Base-by-base conservation (phyloP, 2,888 invertebrate genomes). In the Lydus trimaculatus region DNA sequence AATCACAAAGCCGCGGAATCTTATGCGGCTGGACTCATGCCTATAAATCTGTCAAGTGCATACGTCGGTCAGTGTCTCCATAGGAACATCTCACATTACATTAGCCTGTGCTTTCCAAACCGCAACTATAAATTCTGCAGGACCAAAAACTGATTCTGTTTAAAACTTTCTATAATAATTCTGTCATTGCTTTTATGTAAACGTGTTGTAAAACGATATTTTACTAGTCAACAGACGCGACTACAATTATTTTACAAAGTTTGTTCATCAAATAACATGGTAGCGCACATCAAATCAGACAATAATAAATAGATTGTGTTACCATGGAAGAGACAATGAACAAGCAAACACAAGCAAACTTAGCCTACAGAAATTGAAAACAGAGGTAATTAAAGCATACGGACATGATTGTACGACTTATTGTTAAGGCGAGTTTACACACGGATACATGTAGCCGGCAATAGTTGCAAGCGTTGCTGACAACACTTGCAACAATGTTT, bases 1-100 rank as follows among this genome's bases (percentile, higher is more conserved):
- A 81, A 81, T 81, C 79, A 81, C 76, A 72, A 73, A 73, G 74
- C 75, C 70, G 75, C 75, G 76, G 75, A 75, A 78, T 72, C 75
- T 75, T 74, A 73, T 75, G 73, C 76, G 73, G 75, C 75, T 74
- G 78, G 79, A 77, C 76, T 78, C 76, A 72, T 72, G 74, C 76
- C 77, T 76, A 81, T 83, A 83, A 83, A 83, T 83, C 82, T 83
- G 83, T 79, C 83, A 83, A 73, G 77, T 78, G 78, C 83, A 83
- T 74, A 81, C 81, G 82, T 81, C 81, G 82, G 81, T 79, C 81
- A 82, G 81, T 78, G 74, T 77, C 77, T 78, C 75, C 63, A 52
- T 63, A 52, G 65, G 72, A 72, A 74, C 71, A 69, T 75, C 71
- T 72, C 73, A 69, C 73, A 73, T 73, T 75, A 74, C 73, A 70